Evolutionary conservation across 2,888 invertebrate genomes (phyloP).

Genomic region (Hecatera dysodea): DNA sequence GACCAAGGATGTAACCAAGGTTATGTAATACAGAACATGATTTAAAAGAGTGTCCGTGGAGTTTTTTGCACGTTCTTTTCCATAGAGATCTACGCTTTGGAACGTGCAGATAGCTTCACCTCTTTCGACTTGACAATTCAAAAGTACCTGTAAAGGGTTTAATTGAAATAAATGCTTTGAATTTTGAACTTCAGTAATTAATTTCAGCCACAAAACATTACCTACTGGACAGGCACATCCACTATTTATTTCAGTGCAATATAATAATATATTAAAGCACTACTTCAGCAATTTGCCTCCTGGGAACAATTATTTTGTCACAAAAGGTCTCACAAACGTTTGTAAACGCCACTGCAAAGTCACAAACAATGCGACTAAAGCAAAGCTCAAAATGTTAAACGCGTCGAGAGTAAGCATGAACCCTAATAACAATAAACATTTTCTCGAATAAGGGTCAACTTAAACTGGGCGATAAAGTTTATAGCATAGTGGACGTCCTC

Average conservation of each 20-base stretch:
- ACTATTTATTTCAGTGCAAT: background rate
- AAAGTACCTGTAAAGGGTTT: too few relatives aligned
- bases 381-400: conserved; percentile 17
- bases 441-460: background rate
- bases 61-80: too few relatives aligned
- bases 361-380: conserved; percentile 22
- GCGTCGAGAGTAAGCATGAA: background rate
- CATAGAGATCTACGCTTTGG: too few relatives aligned
- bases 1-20: too few relatives aligned
- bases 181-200: too few relatives aligned
- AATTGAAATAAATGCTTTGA: too few relatives aligned
- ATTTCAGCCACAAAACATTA: too few relatives aligned
- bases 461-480: conserved; percentile 15
- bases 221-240: too few relatives aligned
- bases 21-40: too few relatives aligned
- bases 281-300: background rate
- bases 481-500: background rate
- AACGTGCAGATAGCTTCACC: too few relatives aligned
- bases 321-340: conserved; percentile 1
- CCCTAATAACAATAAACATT: background rate
- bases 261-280: background rate
- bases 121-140: too few relatives aligned
- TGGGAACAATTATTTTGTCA: background rate
- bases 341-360: conserved; percentile 18
- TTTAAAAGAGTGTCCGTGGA: too few relatives aligned